These are phyloP conservation scores for Xenentodon cancila DNA, from an alignment of 2,797 vertebrate genomes.

Conservation along the genomic window DNA sequence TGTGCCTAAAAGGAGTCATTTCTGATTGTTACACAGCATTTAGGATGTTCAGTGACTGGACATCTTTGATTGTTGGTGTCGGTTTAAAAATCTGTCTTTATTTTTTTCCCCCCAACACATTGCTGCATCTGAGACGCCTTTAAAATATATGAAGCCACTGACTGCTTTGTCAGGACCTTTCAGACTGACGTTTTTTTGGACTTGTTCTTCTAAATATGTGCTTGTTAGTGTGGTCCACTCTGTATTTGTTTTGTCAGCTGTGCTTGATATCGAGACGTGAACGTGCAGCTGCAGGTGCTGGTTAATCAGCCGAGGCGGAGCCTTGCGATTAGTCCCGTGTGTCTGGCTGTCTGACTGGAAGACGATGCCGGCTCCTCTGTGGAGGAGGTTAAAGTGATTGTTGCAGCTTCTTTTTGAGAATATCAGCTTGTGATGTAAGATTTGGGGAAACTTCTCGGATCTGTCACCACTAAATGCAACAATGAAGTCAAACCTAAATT, in stretches of 20 bases:
- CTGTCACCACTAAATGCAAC: no score
- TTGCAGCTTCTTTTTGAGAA: not conserved
- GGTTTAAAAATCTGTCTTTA: not conserved
- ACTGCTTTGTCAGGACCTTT: constrained; percentile 35
- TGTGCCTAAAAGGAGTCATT: constrained; percentile 68
- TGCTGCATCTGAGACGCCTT: constrained; percentile 76
- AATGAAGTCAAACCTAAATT: no score
- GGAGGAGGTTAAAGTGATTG: not conserved
- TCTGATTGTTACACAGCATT: constrained; percentile 30
- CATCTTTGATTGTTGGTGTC: constrained; percentile 4
- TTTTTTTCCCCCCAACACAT: constrained; percentile 17
- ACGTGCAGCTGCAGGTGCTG: constrained; percentile 6
- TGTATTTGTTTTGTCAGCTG: constrained; percentile 16
- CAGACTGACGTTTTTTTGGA: constrained; percentile 46
- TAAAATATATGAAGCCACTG: constrained; percentile 33
- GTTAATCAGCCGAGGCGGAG: not conserved
- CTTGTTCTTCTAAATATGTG: constrained; percentile 18
- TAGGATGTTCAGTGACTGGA: constrained; percentile 28
- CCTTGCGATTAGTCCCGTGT: not conserved
- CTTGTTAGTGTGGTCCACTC: constrained; percentile 15
- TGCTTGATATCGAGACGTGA: constrained; percentile 1
- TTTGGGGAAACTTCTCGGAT: no score
- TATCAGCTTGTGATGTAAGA: no score
- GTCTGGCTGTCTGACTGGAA: not conserved
- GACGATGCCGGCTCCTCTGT: not conserved